Base-by-base conservation (phyloP, 2,113 vertebrate species). In the Ramphastos sulfuratus region DNA sequence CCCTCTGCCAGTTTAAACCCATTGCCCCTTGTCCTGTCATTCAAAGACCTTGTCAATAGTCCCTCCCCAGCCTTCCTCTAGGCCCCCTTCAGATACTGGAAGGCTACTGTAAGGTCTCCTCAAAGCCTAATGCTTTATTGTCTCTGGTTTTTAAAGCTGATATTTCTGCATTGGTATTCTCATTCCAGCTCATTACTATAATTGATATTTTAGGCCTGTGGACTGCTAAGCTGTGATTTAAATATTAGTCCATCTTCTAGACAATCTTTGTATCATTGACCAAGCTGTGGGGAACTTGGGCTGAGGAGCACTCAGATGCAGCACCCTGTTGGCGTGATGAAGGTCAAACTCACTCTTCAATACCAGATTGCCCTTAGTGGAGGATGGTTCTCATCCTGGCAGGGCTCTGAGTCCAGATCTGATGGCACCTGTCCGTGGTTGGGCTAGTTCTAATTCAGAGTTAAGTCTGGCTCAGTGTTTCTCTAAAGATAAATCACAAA, bases 311-410 rank as follows among this genome's bases (percentile, higher is more conserved):
- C 1, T 6, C 33, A 76, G 28, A 25, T 28, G 39, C 55, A 83
- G 56, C 1, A 4, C 6, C 31, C 28, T 2, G 0, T 1, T 46
- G 28, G 9, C 31, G 28, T 15, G 37, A 18, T 24, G 30, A 42
- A 74, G 25, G 7, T 70, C 6, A 4, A 33, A 33, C 23, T 58
- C 10, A 4, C 7, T 15, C 35, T 35, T 33, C 6, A 5, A 0
- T 4, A 9, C 31, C 2, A 0, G 28, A 12, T 0, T 48, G 30
- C 46, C 52, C 27, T 8, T 15, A 19, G 6, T 15, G 39, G 17
- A 44, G 18, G 10, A 12, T 28, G 31, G 33, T 58, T 50, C 48
- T 48, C 25, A 30, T 7, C 54, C 56, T 25, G 61, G 16, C 13
- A 77, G 18, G 9, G 15, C 63, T 55, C 44, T 1, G 9, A 71